Evolutionary conservation across 2,113 vertebrate genomes (phyloP), one percentile per base, ranked within the genome.

Genomic region (Psittacula cyanocephala): DNA sequence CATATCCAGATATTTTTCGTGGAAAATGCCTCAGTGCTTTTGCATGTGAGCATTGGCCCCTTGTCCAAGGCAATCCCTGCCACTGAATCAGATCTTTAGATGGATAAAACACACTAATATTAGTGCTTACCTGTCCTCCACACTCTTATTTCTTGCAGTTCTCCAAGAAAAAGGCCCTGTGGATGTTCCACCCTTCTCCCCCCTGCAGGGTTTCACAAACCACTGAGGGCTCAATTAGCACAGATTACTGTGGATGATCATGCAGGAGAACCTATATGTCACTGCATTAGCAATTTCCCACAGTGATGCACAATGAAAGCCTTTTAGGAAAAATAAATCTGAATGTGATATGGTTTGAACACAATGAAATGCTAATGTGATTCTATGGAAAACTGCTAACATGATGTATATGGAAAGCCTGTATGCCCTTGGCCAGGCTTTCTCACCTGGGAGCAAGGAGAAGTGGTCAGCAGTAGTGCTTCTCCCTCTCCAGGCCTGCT

Each of bases 211-310:
- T 90, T 97, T 91, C 82, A 71, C 75, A 71, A 81, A 64, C 59
- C 57, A 63, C 63, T 2, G 41, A 93, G 72, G 72, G 72, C 77
- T 94, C 93, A 89, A 72, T 95, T 87, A 91, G 78, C 76, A 65
- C 88, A 92, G 92, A 89, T 83, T 37, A 41, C 92, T 96, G 85
- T 27, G 47, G 95, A 86, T 94, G 81, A 84, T 92, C 65, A 15
- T 84, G 81, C 72, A 80, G 89, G 87, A 95, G 94, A 92, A 94
- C 78, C 86, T 96, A 81, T 88, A 88, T 82, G 93, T 95, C 95
- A 88, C n/a, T 96, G 93, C 95, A 94, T 96, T 96, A 96, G 83
- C 96, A 91, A 53, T 96, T 97, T 97, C 91, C 94, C 91, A 79
- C 95, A 96, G 96, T 93, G 75, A 93, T 92, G 86, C 80, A 96